Percentiles rank a stretch among this genome's conserved stretches.
These are phyloP conservation scores for Rhopalosiphum maidis DNA, from an alignment of 1,140 invertebrate genomes.

Conservation along the genomic window DNA sequence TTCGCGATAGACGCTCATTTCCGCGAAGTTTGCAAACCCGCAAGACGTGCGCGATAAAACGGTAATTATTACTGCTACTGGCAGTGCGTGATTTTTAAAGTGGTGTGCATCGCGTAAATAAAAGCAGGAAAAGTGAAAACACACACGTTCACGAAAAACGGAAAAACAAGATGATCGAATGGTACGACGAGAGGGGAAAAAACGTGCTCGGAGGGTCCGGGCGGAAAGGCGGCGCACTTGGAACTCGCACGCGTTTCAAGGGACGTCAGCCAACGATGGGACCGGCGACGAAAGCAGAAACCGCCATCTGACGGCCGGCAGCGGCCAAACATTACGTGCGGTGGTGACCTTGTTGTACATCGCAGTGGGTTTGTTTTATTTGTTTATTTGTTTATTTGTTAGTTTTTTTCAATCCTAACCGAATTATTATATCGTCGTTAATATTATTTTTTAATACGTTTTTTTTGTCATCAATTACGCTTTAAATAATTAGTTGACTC, in stretches of 20 bases:
- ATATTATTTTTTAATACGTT: neutral
- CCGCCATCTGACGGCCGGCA: conserved; percentile 48
- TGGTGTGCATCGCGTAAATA: neutral
- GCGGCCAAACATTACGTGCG: neutral
- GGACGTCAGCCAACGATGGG: neutral
- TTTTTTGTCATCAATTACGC: neutral
- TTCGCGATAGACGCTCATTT: neutral
- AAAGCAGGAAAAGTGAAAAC: neutral
- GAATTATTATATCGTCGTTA: neutral
- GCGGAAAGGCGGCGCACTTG: conserved; percentile 30
- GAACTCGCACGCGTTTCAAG: conserved; percentile 48
- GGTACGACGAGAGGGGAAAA: neutral
- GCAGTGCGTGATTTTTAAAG: neutral
- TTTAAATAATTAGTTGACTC: neutral
- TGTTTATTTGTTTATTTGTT: neutral
- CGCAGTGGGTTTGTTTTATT: neutral
- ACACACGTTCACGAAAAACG: neutral
- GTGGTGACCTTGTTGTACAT: neutral
- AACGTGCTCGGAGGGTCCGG: conserved; percentile 1
- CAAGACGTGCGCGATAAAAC: neutral
- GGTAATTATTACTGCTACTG: neutral
- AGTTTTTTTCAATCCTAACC: neutral
- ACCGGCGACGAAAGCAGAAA: neutral
- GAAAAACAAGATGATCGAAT: neutral
- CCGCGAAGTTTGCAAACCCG: neutral